phyloP scores from a whole-genome alignment of 2,113 vertebrate species.

The Psittacara wagleri region DNA sequence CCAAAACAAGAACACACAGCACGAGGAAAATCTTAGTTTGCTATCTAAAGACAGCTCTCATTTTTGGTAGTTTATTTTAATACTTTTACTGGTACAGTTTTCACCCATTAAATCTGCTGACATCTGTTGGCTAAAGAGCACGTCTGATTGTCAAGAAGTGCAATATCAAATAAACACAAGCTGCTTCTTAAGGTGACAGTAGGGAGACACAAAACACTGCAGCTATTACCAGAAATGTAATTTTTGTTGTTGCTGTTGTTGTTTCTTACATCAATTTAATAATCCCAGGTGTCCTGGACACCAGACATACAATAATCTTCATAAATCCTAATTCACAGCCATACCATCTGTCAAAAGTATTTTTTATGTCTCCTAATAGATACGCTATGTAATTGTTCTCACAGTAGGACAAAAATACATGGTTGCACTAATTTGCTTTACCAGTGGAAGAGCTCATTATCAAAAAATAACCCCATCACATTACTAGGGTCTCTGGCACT shows the following conservation, averaged over 20 bases:
- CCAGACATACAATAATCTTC: conserved; percentile 72
- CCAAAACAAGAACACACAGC: not conserved
- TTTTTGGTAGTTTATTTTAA: conserved; percentile 22
- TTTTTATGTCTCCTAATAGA: conserved; percentile 59
- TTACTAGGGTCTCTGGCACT: not conserved
- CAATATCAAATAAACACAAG: conserved; percentile 41
- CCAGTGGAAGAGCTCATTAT: conserved; percentile 4
- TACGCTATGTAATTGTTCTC: conserved; percentile 30
- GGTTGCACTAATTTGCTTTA: conserved; percentile 36
- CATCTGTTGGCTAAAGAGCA: conserved; percentile 15
- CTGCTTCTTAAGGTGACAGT: conserved; percentile 51
- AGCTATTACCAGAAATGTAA: conserved; percentile 41
- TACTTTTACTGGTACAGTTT: conserved; percentile 23
- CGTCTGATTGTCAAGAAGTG: conserved; percentile 31
- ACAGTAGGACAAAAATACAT: conserved; percentile 24
- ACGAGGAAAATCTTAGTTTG: not conserved
- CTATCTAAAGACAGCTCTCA: not conserved
- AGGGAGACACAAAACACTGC: conserved; percentile 45
- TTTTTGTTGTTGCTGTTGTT: conserved; percentile 24
- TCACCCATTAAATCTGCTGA: conserved; percentile 31
- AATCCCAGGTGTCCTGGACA: conserved; percentile 60
- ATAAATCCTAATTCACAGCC: conserved; percentile 71
- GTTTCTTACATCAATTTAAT: conserved; percentile 60
- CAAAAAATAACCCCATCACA: conserved; percentile 2
- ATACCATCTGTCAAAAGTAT: conserved; percentile 74